A percentile compares a stretch with the other conserved stretches of the same genome.
phyloP scores from a whole-genome alignment of 2,113 vertebrate species.

The Redunca redunca region DNA sequence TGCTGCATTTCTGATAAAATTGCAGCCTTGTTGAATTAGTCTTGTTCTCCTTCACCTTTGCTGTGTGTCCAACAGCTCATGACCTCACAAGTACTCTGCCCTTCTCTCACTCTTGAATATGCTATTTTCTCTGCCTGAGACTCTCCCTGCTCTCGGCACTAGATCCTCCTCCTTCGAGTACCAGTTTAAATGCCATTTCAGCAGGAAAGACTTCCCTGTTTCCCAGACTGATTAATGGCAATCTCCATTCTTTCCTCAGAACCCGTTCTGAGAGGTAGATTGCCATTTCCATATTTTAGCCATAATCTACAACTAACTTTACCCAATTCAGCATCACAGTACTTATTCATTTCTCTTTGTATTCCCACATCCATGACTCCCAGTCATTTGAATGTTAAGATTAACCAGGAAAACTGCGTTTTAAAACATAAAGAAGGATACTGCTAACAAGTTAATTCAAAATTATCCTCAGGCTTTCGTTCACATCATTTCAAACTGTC shows the following conservation, averaged over 20 bases:
- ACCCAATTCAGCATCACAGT: neutral
- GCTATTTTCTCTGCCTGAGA: neutral
- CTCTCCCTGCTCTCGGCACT: neutral
- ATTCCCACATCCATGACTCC: neutral
- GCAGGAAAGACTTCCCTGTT: neutral
- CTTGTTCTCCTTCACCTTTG: neutral
- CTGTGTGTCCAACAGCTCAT: fast-evolving
- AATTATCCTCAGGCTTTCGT: neutral
- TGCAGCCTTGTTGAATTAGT: too few species aligned
- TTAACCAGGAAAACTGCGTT: neutral
- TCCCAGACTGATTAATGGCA: neutral
- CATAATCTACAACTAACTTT: neutral
- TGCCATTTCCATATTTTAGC: neutral
- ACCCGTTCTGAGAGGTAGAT: neutral
- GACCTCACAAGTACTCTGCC: neutral
- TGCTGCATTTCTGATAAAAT: neutral
- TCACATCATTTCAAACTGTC: neutral
- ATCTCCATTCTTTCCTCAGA: neutral
- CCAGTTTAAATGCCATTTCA: neutral
- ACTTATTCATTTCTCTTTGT: neutral
- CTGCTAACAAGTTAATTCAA: neutral
- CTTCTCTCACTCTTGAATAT: neutral
- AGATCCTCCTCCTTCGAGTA: neutral
- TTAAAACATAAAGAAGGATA: neutral
- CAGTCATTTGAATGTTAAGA: neutral